Percentiles rank a stretch among this genome's conserved stretches.
phyloP scores from a whole-genome alignment of 1,140 invertebrate species.

The Magallana gigas region DNA sequence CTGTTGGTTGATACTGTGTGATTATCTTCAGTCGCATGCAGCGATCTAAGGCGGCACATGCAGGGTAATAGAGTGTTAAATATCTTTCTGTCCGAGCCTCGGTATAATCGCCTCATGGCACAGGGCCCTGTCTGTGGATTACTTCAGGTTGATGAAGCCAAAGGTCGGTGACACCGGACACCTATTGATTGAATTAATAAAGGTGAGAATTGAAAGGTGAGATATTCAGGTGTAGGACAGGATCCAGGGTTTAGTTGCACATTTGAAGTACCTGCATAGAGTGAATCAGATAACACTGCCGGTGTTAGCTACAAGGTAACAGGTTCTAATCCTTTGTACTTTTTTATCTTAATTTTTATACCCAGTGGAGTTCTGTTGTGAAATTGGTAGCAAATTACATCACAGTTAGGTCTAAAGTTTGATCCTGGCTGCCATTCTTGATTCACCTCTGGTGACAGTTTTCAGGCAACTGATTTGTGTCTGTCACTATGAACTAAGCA shows the following conservation, averaged over 20 bases:
- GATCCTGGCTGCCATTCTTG: too few species aligned
- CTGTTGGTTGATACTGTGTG: background rate
- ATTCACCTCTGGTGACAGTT: too few species aligned
- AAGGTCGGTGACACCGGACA: conserved; percentile 8
- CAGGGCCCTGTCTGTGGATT: conserved; percentile 3
- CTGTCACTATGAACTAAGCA: too few species aligned
- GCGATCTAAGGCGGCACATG: background rate
- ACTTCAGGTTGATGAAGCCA: background rate
- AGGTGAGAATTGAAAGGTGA: conserved; percentile 24
- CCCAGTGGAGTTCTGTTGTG: too few species aligned
- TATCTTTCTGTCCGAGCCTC: conserved; percentile 7
- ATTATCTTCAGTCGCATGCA: background rate
- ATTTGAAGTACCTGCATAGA: too few species aligned
- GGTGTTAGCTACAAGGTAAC: too few species aligned
- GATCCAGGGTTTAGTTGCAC: background rate
- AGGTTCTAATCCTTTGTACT: too few species aligned
- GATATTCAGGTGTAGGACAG: background rate
- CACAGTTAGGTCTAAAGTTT: too few species aligned
- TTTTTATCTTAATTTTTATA: too few species aligned
- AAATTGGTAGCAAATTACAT: too few species aligned
- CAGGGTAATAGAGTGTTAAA: conserved; percentile 29
- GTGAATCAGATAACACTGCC: too few species aligned
- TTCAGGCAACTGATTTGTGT: too few species aligned
- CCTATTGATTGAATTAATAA: conserved; percentile 32
- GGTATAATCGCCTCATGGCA: background rate